Conservation (phyloP, 1,140 invertebrate genomes). For the Nautilus pompilius region DNA sequence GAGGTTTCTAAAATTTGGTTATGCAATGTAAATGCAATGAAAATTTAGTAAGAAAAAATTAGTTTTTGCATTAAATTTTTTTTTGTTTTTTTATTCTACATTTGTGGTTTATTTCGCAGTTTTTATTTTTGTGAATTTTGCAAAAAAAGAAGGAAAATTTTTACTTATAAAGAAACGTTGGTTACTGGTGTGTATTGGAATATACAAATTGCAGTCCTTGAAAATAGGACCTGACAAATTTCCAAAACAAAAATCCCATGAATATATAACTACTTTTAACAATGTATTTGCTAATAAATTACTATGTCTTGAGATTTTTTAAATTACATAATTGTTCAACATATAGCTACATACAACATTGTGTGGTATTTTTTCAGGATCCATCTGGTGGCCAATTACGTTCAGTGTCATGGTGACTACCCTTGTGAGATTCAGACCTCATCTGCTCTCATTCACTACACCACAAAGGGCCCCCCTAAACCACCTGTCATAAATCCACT, state of each 20-base stretch:
- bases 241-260: neutral
- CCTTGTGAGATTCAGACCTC: slow-evolving; percentile 49
- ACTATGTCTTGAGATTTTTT: neutral
- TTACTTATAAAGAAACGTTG: no score
- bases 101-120: no score
- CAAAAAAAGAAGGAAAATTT: no score
- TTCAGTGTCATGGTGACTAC: slow-evolving; percentile 32
- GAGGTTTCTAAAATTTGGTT: no score
- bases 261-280: neutral
- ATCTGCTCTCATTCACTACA: slow-evolving; percentile 52
- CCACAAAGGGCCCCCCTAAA: slow-evolving; percentile 46
- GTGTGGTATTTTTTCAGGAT: slow-evolving; percentile 32
- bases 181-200: neutral
- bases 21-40: no score
- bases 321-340: neutral
- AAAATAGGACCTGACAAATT: neutral
- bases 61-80: no score
- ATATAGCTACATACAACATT: neutral
- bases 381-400: slow-evolving; percentile 51
- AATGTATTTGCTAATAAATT: neutral
- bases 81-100: no score
- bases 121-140: no score
- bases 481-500: slow-evolving; percentile 38
- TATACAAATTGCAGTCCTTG: neutral
- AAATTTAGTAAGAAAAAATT: no score